These are phyloP conservation scores for Canis aureus DNA, from an alignment of 2,113 vertebrate species.

Conservation along the genomic window DNA sequence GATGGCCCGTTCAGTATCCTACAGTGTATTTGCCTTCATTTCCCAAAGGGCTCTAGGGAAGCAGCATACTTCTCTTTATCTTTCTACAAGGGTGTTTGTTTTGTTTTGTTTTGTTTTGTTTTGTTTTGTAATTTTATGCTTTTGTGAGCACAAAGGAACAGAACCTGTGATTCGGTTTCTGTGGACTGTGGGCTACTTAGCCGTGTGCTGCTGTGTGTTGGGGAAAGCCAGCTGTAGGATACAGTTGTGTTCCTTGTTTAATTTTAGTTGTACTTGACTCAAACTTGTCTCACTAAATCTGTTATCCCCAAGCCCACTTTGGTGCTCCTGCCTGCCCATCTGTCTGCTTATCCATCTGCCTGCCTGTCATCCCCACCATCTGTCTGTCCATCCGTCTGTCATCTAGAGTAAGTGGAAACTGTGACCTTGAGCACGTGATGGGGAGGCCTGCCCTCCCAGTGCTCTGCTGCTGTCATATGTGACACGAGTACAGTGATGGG, in stretches of 20 bases:
- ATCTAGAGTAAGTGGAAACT: background rate
- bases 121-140: too few species aligned
- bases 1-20: rapidly evolving
- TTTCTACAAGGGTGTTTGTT: background rate
- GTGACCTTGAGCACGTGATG: background rate
- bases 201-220: rapidly evolving
- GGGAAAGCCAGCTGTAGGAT: rapidly evolving
- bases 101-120: background rate
- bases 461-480: too few species aligned
- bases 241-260: rapidly evolving
- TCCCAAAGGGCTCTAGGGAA: background rate
- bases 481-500: rapidly evolving
- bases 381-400: rapidly evolving
- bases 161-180: background rate
- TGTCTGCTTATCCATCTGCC: too few species aligned
- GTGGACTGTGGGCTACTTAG: rapidly evolving
- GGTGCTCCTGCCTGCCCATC: background rate
- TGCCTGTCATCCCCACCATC: background rate
- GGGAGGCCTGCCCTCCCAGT: rapidly evolving
- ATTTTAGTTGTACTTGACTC: background rate
- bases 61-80: background rate
- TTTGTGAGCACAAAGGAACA: background rate
- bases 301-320: background rate
- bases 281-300: background rate
- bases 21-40: background rate